Evolutionary conservation across 2,797 vertebrate species (phyloP).

Genomic region (Acipenser ruthenus): DNA sequence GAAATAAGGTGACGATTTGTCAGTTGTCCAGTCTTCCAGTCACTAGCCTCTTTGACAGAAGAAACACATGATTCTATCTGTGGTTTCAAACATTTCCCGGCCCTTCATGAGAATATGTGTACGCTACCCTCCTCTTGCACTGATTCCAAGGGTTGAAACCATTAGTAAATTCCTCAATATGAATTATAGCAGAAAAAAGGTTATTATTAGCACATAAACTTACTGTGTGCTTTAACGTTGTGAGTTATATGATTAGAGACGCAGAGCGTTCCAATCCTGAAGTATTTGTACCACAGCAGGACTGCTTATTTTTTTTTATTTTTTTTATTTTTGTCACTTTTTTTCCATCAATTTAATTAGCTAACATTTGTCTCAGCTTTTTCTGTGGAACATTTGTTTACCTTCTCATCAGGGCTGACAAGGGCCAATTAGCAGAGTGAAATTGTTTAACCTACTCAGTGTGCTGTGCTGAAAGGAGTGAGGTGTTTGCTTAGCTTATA

Average conservation of each 20-base stretch:
- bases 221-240: not conserved
- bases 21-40: no score
- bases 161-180: no score
- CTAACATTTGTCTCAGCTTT: constrained; percentile 79
- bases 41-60: no score
- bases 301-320: constrained; percentile 7
- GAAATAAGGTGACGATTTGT: no score
- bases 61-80: no score
- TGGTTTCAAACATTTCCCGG: no score
- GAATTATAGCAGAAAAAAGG: no score
- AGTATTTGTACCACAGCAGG: constrained; percentile 22
- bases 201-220: no score
- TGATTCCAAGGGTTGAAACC: no score
- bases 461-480: constrained; percentile 34
- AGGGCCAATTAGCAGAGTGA: constrained; percentile 83
- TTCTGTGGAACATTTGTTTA: constrained; percentile 79
- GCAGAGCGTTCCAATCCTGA: constrained; percentile 17
- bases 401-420: constrained; percentile 77
- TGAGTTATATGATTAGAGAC: constrained; percentile 22
- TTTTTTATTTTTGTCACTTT: constrained; percentile 54
- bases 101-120: no score
- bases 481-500: constrained; percentile 36
- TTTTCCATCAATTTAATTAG: constrained; percentile 77
- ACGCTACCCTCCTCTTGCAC: no score
- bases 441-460: constrained; percentile 76